Evolutionary conservation across 2,113 vertebrate genomes (phyloP), one percentile per base, ranked within the genome.

Genomic region (Apteryx owenii): DNA sequence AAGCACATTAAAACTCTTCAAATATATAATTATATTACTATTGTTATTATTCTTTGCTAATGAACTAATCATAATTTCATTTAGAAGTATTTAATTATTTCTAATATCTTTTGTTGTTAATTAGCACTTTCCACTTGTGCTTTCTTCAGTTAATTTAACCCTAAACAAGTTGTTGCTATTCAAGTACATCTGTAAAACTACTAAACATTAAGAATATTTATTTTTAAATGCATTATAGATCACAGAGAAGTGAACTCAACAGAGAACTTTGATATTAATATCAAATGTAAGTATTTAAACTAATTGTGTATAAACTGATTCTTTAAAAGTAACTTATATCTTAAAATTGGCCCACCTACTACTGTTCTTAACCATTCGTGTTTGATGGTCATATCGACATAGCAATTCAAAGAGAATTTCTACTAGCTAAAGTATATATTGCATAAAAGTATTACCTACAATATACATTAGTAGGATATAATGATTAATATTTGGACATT

Each of bases 91-190:
- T 86, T 36, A 75, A 56, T 73, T 89, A 71, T 83, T 91, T 65
- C 33, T 66, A 70, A 46, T 29, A 8, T 68, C 17, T 28, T 65
- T 26, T 77, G 14, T 83, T 94, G 93, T 91, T 81, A 97, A 91
- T 93, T 93, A 97, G 70, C 96, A 86, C 40, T 88, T 96, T 64
- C 23, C 33, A 93, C 17, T 92, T 96, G 7, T 90, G 56, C 33
- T 93, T 93, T 88, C 75, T 93, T 95, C 65, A 93, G 46, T 58
- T 93, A 94, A 96, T 96, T 95, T 95, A 94, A 85, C 25, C 62
- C 28, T 81, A 95, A 96, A 90, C 26, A 61, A 87, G 72, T 69
- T 94, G 73, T 13, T 93, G n/a, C 60, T 95, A 85, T 90, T 90
- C 56, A 85, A 79, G 76, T 60, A 94, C 50, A 91, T 95, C 96